Base-by-base conservation (phyloP, 2,888 invertebrate species). In the Caenorhabditis sp. region DNA sequence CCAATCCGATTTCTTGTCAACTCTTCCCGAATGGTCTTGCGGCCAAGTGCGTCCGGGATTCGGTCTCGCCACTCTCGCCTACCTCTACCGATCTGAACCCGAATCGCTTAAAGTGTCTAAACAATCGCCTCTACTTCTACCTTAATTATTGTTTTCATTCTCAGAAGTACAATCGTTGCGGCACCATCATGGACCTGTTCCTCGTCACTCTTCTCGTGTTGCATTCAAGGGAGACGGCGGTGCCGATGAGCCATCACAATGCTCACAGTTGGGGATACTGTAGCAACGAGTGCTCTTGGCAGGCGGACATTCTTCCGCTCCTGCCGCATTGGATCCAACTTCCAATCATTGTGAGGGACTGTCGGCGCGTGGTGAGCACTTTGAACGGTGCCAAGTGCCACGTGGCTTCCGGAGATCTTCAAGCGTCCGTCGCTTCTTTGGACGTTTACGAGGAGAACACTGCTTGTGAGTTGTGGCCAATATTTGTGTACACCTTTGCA, bases 121-220 rank as follows among this genome's bases (percentile, higher is more conserved):
- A n/a, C 26, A 59, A 46, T 27, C 17, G 17, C 7, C 11, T 30
- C 8, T 45, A 27, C 0, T 7, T 7, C 9, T 27, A 27, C 30
- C 3, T 20, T 4, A 48, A 17, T 9, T 20, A 26, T 27, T 50
- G 20, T 62, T 43, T 4, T 48, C n/a, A 7, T 46, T n/a, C 45
- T 24, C 65, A 62, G 68, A 41, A 41, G 7, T 78, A 20, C 45
- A 32, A 75, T 48, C 43, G 71, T 15, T 81, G 78, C 48, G 80
- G 80, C 20, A 78, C 80, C 22, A 78, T 81, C 1, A 81, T 81
- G 80, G 80, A 81, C 22, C 45, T 78, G 0, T 78, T 78, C 11
- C 27, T 66, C 11, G 41, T 46, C 27, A n/a, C n/a, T n/a, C n/a
- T n/a, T n/a, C n/a, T n/a, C n/a, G n/a, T n/a, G n/a, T n/a, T n/a